Percentiles rank a stretch among this genome's conserved stretches.
Evolutionary conservation across 2,113 vertebrate species (phyloP).

Genomic region (Lethenteron reissneri): DNA sequence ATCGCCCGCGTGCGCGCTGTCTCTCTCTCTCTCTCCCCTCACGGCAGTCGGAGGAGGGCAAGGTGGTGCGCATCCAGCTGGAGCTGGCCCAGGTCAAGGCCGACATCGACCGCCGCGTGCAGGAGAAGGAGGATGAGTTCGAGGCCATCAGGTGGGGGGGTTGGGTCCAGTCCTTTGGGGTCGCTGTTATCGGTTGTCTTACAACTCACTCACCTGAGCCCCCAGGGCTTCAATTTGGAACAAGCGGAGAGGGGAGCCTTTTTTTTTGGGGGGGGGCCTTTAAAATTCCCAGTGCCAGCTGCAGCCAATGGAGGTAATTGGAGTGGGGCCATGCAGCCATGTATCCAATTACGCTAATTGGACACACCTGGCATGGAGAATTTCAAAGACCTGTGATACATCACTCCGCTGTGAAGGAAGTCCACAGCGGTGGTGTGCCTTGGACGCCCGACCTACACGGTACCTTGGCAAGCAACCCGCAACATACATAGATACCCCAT

Average conservation of each 20-base stretch:
- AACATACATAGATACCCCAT: too few relatives aligned
- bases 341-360: too few relatives aligned
- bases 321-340: too few relatives aligned
- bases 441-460: too few relatives aligned
- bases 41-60: conserved; percentile 10
- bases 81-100: conserved; percentile 9
- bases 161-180: neutral
- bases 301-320: neutral
- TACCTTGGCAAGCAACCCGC: too few relatives aligned
- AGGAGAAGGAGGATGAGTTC: conserved; percentile 11
- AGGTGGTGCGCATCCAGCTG: conserved; percentile 9
- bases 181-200: neutral
- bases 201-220: neutral
- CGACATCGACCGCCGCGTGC: conserved; percentile 8
- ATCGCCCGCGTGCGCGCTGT: too few relatives aligned
- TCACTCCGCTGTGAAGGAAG: too few relatives aligned
- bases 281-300: neutral
- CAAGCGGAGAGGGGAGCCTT: neutral
- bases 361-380: too few relatives aligned
- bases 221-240: neutral
- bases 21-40: conserved; percentile 13
- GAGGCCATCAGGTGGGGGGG: conserved; percentile 8
- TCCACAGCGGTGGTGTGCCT: too few relatives aligned
- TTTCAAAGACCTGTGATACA: too few relatives aligned
- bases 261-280: neutral